phyloP scores from a whole-genome alignment of 1,140 invertebrate genomes.

The Tetragonula clypearis region DNA sequence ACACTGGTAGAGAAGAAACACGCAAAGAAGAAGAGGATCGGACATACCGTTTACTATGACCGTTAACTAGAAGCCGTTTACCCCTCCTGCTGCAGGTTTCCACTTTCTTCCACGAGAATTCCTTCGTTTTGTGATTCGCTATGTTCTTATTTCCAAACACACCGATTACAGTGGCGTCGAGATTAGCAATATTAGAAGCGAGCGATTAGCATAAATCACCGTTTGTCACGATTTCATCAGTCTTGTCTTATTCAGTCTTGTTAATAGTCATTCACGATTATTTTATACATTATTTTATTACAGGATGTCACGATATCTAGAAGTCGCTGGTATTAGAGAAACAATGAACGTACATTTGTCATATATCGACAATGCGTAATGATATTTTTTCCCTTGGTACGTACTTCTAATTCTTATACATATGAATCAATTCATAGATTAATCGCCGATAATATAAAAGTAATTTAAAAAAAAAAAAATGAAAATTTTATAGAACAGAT shows the following conservation, averaged over 20 bases:
- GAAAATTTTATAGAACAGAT: neutral
- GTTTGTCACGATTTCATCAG: neutral
- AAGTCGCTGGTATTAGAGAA: neutral
- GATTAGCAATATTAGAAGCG: conserved; percentile 27
- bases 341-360: neutral
- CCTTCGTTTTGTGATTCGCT: conserved; percentile 3
- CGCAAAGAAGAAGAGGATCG: conserved; percentile 47
- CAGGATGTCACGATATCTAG: neutral
- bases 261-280: neutral
- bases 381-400: neutral
- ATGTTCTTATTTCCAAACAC: conserved; percentile 14
- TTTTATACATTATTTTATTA: neutral
- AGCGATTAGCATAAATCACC: neutral
- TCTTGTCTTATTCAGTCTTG: too few species aligned
- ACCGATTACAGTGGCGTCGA: conserved; percentile 5
- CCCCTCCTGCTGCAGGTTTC: conserved; percentile 41
- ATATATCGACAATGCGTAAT: neutral
- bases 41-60: conserved; percentile 60
- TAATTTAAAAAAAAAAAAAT: neutral
- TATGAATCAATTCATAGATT: too few species aligned
- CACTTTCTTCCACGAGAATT: conserved; percentile 49
- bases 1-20: conserved; percentile 15
- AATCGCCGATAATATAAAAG: neutral
- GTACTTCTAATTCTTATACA: neutral
- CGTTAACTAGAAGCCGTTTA: conserved; percentile 61